A percentile compares a stretch with the other conserved stretches of the same genome.
Conservation (phyloP, 2,797 vertebrate species). For the Mormyrus hasselquistii region DNA sequence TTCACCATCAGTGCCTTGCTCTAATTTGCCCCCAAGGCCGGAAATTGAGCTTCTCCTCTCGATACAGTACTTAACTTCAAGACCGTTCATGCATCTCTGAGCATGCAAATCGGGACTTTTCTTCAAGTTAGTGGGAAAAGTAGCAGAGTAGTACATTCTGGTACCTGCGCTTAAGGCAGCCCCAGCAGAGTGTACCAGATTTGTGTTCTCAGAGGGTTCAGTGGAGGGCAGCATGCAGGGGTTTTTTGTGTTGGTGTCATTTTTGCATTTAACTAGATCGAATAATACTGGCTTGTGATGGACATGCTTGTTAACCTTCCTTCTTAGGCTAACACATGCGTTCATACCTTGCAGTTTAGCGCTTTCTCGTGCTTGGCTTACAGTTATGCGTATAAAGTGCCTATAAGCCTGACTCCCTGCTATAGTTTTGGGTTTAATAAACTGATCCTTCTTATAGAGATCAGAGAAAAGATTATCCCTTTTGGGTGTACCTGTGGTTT, state of each 20-base stretch:
- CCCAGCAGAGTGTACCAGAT: constrained; percentile 36
- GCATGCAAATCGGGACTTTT: constrained; percentile 57
- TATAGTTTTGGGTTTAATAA: constrained; percentile 17
- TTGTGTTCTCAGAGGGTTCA: constrained; percentile 52
- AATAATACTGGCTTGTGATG: constrained; percentile 10
- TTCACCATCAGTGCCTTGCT: constrained; percentile 39
- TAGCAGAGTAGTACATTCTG: constrained; percentile 56
- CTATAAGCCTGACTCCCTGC: constrained; percentile 7
- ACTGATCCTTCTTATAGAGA: constrained; percentile 17
- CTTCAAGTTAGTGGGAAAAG: constrained; percentile 67
- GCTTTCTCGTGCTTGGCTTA: constrained; percentile 19
- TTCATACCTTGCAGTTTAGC: constrained; percentile 7
- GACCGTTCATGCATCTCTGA: constrained; percentile 44
- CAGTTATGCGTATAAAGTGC: constrained; percentile 13
- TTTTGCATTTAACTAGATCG: constrained; percentile 11
- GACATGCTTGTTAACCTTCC: constrained; percentile 21
- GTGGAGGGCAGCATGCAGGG: constrained; percentile 59
- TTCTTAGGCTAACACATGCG: constrained; percentile 14
- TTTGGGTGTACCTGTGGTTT: constrained; percentile 97
- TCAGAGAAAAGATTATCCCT: constrained; percentile 33
- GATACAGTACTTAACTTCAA: constrained; percentile 46
- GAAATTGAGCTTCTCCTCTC: constrained; percentile 65
- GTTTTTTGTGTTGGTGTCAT: constrained; percentile 51
- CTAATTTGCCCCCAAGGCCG: constrained; percentile 55
- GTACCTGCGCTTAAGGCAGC: constrained; percentile 37